Evolutionary conservation across 2,888 invertebrate genomes (phyloP).

Genomic region (Amblyjoppa proteus): DNA sequence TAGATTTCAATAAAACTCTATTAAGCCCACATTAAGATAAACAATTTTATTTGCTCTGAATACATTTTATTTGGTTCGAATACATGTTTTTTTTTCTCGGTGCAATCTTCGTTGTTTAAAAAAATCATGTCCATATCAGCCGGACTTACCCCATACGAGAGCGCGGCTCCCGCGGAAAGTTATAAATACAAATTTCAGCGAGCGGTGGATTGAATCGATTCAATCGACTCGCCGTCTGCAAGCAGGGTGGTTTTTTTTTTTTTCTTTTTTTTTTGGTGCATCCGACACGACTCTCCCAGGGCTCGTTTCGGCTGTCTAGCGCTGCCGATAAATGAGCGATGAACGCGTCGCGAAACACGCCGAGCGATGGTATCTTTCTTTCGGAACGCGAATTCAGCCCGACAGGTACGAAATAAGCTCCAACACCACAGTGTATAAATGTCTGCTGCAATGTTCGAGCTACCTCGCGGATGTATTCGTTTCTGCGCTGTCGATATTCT

Average conservation of each 20-base stretch:
- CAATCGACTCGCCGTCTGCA: neutral
- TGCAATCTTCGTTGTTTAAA: too few relatives aligned
- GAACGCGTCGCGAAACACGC: neutral
- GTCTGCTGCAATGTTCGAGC: neutral
- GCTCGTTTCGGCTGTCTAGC: neutral
- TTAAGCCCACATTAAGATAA: too few relatives aligned
- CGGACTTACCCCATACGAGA: neutral
- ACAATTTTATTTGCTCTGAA: too few relatives aligned
- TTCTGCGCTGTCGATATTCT: neutral
- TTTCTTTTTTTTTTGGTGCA: neutral
- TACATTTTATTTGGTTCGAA: too few relatives aligned
- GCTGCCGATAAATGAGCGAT: constrained; percentile 30
- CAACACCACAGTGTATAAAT: neutral
- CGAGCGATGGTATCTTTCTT: neutral
- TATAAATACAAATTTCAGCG: neutral
- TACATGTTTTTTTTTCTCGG: too few relatives aligned
- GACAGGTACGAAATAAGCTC: constrained; percentile 7
- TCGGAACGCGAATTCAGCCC: neutral
- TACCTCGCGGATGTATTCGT: neutral
- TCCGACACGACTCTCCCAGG: constrained; percentile 5
- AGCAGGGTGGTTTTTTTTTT: constrained; percentile 12
- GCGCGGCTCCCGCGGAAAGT: neutral
- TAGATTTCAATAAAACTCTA: too few relatives aligned
- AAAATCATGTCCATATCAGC: too few relatives aligned
- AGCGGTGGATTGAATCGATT: neutral